Conservation (phyloP, 2,113 vertebrate species). For the Oostethus manadensis region DNA sequence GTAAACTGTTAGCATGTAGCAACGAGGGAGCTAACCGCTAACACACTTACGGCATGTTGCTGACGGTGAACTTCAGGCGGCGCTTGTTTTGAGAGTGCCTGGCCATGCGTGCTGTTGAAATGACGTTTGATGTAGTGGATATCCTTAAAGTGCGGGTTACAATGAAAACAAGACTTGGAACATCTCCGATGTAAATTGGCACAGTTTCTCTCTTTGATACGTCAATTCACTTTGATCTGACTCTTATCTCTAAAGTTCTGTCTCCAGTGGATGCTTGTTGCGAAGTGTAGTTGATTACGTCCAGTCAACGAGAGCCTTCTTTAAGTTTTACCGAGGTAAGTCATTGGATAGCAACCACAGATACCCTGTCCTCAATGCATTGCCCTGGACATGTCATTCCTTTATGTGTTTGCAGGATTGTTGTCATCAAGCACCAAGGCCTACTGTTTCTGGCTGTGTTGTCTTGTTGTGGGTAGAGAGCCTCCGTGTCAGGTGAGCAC, state of each 20-base stretch:
- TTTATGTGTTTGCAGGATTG: background rate
- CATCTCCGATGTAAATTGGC: background rate
- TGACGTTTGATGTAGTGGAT: background rate
- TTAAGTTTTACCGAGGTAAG: background rate
- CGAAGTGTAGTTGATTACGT: background rate
- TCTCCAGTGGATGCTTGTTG: background rate
- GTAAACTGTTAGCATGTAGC: constrained; percentile 6
- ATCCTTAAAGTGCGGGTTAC: background rate
- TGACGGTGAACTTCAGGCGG: no score
- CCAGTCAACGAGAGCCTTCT: background rate
- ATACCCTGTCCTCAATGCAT: no score
- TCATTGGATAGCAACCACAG: background rate
- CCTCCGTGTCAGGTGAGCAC: constrained; percentile 38
- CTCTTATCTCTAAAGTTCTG: background rate
- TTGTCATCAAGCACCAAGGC: background rate
- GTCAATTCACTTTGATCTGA: background rate
- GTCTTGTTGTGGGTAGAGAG: constrained; percentile 12
- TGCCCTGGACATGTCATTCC: background rate
- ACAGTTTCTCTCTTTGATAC: background rate
- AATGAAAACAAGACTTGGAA: no score
- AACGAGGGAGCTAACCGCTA: background rate
- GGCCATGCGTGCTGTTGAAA: background rate
- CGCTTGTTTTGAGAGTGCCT: no score
- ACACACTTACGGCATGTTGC: background rate
- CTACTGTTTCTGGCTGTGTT: constrained; percentile 9